Evolutionary conservation across 1,140 invertebrate genomes (phyloP).

Genomic region (Psix sp.): DNA sequence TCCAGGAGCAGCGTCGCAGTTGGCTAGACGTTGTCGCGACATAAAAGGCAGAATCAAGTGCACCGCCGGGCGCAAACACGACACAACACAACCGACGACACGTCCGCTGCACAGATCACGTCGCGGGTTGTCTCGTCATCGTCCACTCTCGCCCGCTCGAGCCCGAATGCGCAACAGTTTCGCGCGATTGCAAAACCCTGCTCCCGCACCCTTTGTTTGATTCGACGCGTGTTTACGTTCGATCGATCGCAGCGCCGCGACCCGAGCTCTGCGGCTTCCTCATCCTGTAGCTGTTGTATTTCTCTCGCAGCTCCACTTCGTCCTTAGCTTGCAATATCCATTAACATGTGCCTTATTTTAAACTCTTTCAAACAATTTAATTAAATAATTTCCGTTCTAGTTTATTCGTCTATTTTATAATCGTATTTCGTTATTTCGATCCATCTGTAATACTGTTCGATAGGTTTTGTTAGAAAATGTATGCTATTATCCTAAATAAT

Average conservation of each 20-base stretch:
- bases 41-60: slow-evolving; percentile 21
- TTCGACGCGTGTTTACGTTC: slow-evolving; percentile 51
- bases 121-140: slow-evolving; percentile 25
- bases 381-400: no score
- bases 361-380: no score
- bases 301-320: slow-evolving; percentile 15
- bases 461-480: no score
- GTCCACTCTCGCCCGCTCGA: slow-evolving; percentile 31
- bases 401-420: no score
- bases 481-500: no score
- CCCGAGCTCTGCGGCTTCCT: slow-evolving; percentile 36
- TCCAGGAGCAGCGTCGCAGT: slow-evolving; percentile 35
- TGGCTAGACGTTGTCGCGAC: slow-evolving; percentile 34
- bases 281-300: slow-evolving; percentile 18
- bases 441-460: no score
- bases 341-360: not conserved
- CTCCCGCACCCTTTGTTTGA: slow-evolving; percentile 30
- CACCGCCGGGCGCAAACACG: slow-evolving; percentile 30
- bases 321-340: no score
- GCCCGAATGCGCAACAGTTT: slow-evolving; percentile 58
- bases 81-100: slow-evolving; percentile 11
- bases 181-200: slow-evolving; percentile 30
- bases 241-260: slow-evolving; percentile 52
- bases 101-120: slow-evolving; percentile 30
- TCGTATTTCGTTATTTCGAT: no score